phyloP scores from a whole-genome alignment of 2,888 invertebrate species.

The Pecten maximus region DNA sequence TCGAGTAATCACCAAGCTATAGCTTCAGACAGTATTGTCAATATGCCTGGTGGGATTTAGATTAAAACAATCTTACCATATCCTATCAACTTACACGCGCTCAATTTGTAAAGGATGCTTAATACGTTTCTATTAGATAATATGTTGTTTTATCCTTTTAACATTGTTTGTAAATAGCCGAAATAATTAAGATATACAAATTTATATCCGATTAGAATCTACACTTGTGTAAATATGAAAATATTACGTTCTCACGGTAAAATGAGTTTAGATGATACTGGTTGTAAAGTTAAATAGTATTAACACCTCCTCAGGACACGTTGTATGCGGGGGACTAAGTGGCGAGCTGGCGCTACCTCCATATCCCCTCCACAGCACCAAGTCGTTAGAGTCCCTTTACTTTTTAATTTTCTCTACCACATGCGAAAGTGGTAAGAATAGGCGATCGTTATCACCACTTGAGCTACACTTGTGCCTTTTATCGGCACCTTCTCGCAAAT shows the following conservation, averaged over 20 bases:
- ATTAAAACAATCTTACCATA: neutral
- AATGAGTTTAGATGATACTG: neutral
- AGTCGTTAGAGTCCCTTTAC: constrained; percentile 16
- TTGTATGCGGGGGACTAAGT: neutral
- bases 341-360: neutral
- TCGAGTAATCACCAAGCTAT: neutral
- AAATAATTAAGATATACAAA: constrained; percentile 9
- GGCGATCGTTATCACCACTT: constrained; percentile 21
- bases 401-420: constrained; percentile 23
- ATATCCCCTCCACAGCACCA: neutral
- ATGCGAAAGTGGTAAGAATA: constrained; percentile 32
- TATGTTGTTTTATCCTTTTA: constrained; percentile 18
- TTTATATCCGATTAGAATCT: constrained; percentile 8
- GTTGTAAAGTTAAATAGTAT: neutral
- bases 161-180: neutral
- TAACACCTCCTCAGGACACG: neutral
- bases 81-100: neutral
- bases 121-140: neutral
- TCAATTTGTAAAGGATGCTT: neutral
- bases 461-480: neutral
- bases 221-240: neutral
- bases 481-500: neutral
- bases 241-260: constrained; percentile 13
- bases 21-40: neutral
- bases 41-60: neutral